Evolutionary conservation across 2,113 vertebrate species (phyloP).

Genomic region (Gobius niger): DNA sequence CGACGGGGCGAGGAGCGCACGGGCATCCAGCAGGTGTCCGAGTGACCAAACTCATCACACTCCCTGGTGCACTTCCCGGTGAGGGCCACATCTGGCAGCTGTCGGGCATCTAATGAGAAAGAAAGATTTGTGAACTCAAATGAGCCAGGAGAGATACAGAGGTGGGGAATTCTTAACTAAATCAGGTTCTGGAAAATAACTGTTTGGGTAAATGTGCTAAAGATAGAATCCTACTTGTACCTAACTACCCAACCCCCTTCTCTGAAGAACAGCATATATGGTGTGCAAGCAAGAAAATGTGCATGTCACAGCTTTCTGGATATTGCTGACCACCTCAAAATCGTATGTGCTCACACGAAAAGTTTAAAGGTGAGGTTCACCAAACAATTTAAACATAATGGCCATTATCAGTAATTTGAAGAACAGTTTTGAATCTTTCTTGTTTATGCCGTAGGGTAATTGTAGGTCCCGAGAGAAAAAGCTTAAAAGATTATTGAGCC

Average conservation of each 20-base stretch:
- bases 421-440: conserved; percentile 17
- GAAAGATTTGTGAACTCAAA: background rate
- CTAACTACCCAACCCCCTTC: too few relatives aligned
- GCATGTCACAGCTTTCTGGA: conserved; percentile 39
- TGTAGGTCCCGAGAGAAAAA: conserved; percentile 4
- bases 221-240: too few relatives aligned
- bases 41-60: conserved; percentile 78
- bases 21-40: conserved; percentile 81
- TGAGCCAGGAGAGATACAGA: background rate
- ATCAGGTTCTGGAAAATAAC: too few relatives aligned
- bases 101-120: conserved; percentile 69
- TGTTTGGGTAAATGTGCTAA: too few relatives aligned
- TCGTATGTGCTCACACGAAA: conserved; percentile 18
- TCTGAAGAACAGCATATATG: background rate
- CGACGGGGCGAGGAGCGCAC: conserved; percentile 69
- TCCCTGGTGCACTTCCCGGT: conserved; percentile 78
- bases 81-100: conserved; percentile 77
- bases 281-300: conserved; percentile 25
- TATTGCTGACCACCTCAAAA: conserved; percentile 45
- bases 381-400: conserved; percentile 12
- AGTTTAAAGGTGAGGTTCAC: conserved; percentile 48
- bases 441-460: background rate
- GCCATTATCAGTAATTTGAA: conserved; percentile 22
- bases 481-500: conserved; percentile 35
- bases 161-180: background rate